These are phyloP conservation scores for Molothrus ater DNA, from an alignment of 2,797 vertebrate genomes.

Conservation along the genomic window DNA sequence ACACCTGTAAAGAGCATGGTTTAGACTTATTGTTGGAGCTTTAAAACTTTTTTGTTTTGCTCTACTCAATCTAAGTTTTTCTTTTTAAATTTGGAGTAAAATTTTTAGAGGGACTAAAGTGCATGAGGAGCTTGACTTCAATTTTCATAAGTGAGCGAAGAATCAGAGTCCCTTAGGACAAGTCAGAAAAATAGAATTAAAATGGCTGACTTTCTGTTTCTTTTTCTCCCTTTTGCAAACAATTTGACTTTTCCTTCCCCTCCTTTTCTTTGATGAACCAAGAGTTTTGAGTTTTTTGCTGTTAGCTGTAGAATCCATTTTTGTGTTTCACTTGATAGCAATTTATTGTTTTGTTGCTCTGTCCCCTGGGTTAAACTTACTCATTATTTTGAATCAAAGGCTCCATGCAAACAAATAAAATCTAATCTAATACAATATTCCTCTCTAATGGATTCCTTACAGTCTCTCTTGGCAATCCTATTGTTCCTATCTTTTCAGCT, in stretches of 20 bases:
- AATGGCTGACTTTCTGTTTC: not conserved
- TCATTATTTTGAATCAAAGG: constrained; percentile 57
- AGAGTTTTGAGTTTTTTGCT: not conserved
- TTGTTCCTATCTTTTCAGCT: constrained; percentile 26
- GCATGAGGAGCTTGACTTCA: not conserved
- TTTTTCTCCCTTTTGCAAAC: not conserved
- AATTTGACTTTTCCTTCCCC: not conserved
- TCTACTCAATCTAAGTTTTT: not conserved
- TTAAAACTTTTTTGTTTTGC: not conserved
- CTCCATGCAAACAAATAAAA: constrained; percentile 66
- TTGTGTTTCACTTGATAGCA: constrained; percentile 8
- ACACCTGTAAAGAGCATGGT: not conserved
- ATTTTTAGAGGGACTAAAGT: not conserved
- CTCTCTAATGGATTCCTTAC: constrained; percentile 55
- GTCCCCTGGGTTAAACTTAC: constrained; percentile 42
- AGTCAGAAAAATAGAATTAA: not conserved
- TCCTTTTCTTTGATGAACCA: not conserved
- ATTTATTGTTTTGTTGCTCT: constrained; percentile 38
- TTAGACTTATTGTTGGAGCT: not conserved
- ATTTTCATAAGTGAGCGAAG: not conserved
- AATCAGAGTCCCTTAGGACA: not conserved
- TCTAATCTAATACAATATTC: constrained; percentile 51
- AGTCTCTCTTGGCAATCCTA: constrained; percentile 47
- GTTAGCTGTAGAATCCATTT: not conserved
- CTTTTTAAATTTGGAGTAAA: not conserved